A percentile compares a stretch with the other conserved stretches of the same genome.
phyloP scores from a whole-genome alignment of 2,113 vertebrate species.

The Xenopus laevis region DNA sequence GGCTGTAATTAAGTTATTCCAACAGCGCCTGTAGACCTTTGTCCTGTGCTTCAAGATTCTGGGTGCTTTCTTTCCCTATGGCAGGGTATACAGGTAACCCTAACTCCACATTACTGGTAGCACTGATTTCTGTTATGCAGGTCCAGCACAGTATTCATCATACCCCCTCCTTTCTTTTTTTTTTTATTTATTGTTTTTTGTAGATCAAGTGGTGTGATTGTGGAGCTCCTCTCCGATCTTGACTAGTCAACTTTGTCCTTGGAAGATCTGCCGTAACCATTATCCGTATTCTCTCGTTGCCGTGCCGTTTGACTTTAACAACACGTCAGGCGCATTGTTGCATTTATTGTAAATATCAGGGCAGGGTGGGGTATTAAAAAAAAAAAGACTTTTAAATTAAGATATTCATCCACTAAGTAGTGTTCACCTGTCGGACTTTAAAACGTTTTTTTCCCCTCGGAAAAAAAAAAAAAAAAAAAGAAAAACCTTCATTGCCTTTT shows the following conservation, averaged over 20 bases:
- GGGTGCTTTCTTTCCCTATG: too few relatives aligned
- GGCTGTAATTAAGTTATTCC: too few relatives aligned
- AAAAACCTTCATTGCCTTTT: slow-evolving; percentile 40
- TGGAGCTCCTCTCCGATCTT: neutral
- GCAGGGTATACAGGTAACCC: too few relatives aligned
- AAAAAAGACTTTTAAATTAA: slow-evolving; percentile 63
- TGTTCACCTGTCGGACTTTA: slow-evolving; percentile 59
- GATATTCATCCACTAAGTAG: slow-evolving; percentile 11
- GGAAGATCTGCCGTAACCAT: slow-evolving; percentile 87
- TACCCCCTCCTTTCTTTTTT: too few relatives aligned
- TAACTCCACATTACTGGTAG: too few relatives aligned
- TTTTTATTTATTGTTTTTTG: too few relatives aligned
- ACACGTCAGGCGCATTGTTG: slow-evolving; percentile 11
- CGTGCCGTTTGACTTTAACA: slow-evolving; percentile 56
- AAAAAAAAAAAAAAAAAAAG: too few relatives aligned
- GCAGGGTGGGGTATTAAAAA: slow-evolving; percentile 32
- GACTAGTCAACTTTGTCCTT: slow-evolving; percentile 35
- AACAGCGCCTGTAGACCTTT: too few relatives aligned
- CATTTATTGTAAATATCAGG: slow-evolving; percentile 57
- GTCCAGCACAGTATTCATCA: too few relatives aligned
- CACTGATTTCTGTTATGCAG: too few relatives aligned
- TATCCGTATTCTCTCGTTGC: slow-evolving; percentile 75
- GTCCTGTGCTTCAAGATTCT: too few relatives aligned
- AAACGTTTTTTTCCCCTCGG: neutral
- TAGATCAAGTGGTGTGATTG: neutral